Evolutionary conservation across 2,797 vertebrate genomes (phyloP), one percentile per base, ranked within the genome.

Genomic region (Clarias fuscus): DNA sequence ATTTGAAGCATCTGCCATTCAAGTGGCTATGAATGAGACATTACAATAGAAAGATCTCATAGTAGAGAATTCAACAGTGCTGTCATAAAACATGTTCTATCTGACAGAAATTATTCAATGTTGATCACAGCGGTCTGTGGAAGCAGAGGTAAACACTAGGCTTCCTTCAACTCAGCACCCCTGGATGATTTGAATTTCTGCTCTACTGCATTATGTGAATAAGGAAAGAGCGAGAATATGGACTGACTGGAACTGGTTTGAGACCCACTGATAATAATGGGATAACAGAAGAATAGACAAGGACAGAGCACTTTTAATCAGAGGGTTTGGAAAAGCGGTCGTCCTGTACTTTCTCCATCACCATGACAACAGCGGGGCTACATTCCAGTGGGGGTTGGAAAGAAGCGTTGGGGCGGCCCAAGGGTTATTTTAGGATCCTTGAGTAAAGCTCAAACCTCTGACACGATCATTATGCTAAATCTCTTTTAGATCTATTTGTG

Each of bases 301-400:
- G 73, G 67, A 75, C 75, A 77, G 30, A 86, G 79, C 37, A 65
- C 43, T 78, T 80, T 75, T 86, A 83, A 85, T 84, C 53, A 77
- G 85, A 82, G 79, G 86, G 43, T 61, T 80, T 33, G 18, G 71
- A 84, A 84, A 85, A 71, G 82, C 1, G 58, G 18, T 83, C 73
- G 48, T 89, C 86, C 83, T 89, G 85, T 82, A 85, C 77, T 87
- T 86, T 86, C 85, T 87, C 58, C 76, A 91, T 81, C 77, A 18
- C 79, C 88, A 89, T 89, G 86, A 87, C 86, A 89, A 88, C 84
- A 83, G 87, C 73, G 24, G 5, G 75, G 53, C 87, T 72, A 79
- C 64, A 85, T 89, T 89, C 86, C 88, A 70, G n/a, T 67, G 83
- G 58, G 76, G 71, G 83, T n/a, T 81, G 83, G 64, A 73, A 58